Evolutionary conservation across 37 sponge, comb jelly and placozoan species (phyloP).

Genomic region (Diacarnus erythraeanus): DNA sequence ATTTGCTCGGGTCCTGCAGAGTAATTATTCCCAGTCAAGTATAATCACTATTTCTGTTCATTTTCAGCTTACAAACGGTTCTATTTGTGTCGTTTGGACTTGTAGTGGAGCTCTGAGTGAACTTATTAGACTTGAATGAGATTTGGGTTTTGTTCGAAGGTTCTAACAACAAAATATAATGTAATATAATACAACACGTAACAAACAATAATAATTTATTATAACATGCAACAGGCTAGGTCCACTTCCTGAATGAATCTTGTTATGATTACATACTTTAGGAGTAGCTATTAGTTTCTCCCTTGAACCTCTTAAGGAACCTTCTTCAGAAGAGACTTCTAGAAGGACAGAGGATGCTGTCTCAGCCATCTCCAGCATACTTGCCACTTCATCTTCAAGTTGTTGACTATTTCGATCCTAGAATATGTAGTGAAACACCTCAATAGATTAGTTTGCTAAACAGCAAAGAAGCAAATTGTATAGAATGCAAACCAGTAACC

Average conservation of each 20-base stretch:
- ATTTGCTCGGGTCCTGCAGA: not conserved
- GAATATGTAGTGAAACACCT: too few relatives aligned
- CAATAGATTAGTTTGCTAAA: too few relatives aligned
- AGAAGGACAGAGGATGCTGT: constrained; percentile 10
- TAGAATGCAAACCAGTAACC: too few relatives aligned
- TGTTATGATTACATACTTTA: too few relatives aligned
- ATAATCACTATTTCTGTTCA: not conserved
- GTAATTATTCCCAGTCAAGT: too few relatives aligned
- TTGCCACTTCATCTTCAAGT: constrained; percentile 64
- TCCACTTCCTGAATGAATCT: too few relatives aligned
- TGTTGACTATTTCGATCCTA: constrained; percentile 50
- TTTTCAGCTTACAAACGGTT: not conserved
- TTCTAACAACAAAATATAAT: too few relatives aligned
- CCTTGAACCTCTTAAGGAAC: not conserved
- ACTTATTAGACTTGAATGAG: not conserved
- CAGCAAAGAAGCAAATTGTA: too few relatives aligned
- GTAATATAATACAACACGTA: too few relatives aligned
- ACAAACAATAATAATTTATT: too few relatives aligned
- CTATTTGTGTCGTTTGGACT: not conserved
- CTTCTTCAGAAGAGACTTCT: not conserved
- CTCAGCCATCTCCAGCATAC: constrained; percentile 77
- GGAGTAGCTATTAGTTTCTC: not conserved
- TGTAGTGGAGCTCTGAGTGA: not conserved
- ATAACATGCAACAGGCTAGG: too few relatives aligned
- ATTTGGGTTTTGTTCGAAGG: not conserved